phyloP scores from a whole-genome alignment of 2,797 vertebrate genomes.

The Semotilus atromaculatus region DNA sequence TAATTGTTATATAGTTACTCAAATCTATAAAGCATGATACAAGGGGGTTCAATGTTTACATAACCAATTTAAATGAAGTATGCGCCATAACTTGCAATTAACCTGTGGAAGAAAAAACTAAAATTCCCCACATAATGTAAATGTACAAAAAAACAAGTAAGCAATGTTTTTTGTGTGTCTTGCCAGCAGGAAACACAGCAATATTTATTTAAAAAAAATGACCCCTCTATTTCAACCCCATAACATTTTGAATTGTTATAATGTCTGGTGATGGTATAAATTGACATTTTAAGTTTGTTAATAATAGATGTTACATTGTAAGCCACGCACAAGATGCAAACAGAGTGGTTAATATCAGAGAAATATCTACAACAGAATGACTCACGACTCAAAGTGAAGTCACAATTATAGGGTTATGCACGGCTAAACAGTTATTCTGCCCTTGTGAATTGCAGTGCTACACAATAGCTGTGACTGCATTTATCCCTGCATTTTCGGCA shows the following conservation, averaged over 20 bases:
- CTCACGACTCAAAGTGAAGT: conserved; percentile 8
- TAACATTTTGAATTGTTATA: neutral
- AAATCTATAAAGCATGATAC: neutral
- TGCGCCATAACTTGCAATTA: neutral
- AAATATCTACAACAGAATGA: conserved; percentile 13
- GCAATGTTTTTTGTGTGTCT: neutral
- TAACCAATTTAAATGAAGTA: neutral
- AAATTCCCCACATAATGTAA: neutral
- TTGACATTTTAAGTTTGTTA: neutral
- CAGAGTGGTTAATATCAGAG: neutral
- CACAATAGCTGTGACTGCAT: neutral
- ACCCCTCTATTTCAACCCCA: neutral
- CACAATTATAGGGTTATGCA: conserved; percentile 5
- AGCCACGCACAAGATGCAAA: conserved; percentile 19
- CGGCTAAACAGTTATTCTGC: neutral
- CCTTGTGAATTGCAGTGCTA: neutral
- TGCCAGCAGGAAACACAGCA: neutral
- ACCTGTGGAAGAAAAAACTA: neutral
- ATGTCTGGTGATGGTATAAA: neutral
- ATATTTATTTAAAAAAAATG: too few relatives aligned
- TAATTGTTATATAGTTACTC: neutral
- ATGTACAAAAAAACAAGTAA: neutral
- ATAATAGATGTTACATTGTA: neutral
- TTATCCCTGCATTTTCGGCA: neutral
- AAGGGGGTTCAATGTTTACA: neutral